Evolutionary conservation across 1,140 invertebrate species (phyloP).

Genomic region (Lordiphosa collinella): DNA sequence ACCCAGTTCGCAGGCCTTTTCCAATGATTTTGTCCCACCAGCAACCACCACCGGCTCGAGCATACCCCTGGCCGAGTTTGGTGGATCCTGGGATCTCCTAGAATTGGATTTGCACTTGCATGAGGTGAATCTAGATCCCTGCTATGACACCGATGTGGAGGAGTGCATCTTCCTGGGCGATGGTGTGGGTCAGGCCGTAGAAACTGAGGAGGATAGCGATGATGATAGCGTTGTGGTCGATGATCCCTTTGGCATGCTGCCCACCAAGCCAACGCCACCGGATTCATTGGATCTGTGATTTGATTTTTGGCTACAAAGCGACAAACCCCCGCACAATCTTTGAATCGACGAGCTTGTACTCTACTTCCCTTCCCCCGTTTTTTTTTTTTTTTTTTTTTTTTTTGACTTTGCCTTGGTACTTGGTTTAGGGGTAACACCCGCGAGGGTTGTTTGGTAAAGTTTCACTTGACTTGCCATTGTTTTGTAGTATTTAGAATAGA

Average conservation of each 20-base stretch:
- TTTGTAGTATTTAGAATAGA: too few species aligned
- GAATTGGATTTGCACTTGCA: slow-evolving; percentile 78
- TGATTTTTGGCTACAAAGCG: slow-evolving; percentile 69
- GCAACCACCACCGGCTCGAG: slow-evolving; percentile 10
- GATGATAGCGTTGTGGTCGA: slow-evolving; percentile 63
- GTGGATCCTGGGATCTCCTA: slow-evolving; percentile 77
- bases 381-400: too few species aligned
- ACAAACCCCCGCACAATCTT: slow-evolving; percentile 48
- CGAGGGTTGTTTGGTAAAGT: too few species aligned
- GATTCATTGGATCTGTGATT: slow-evolving; percentile 80
- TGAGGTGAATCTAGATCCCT: slow-evolving; percentile 77
- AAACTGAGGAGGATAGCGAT: slow-evolving; percentile 73
- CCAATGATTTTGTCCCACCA: slow-evolving; percentile 74
- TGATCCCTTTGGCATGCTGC: slow-evolving; percentile 77
- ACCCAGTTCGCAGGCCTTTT: slow-evolving; percentile 80
- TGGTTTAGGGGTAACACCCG: too few species aligned
- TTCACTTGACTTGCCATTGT: too few species aligned
- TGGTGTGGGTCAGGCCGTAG: slow-evolving; percentile 21
- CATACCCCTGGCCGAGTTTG: slow-evolving; percentile 71
- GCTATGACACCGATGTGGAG: slow-evolving; percentile 81
- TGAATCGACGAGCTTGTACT: slow-evolving; percentile 55
- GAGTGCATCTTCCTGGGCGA: slow-evolving; percentile 82
- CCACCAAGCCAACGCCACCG: slow-evolving; percentile 75
- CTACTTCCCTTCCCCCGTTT: too few species aligned
- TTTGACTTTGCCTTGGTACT: too few species aligned